Conservation (phyloP, 2,797 vertebrate species). For the Galagoides demidoff region DNA sequence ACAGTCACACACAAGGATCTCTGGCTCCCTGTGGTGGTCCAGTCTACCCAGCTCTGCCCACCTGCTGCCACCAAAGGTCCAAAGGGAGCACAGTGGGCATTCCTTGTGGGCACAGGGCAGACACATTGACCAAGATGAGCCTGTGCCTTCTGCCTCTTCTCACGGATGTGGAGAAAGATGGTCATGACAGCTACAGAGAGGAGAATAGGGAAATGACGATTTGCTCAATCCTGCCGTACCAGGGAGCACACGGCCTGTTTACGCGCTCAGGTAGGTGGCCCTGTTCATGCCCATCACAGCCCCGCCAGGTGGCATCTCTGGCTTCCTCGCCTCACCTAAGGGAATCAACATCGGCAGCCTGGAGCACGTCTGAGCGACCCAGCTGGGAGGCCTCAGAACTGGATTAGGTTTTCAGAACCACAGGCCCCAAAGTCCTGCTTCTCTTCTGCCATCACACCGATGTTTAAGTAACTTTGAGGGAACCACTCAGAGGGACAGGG, state of each 20-base stretch:
- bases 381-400: rapidly evolving
- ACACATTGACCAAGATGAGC: rapidly evolving
- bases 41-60: not conserved
- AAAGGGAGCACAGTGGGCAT: rapidly evolving
- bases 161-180: rapidly evolving
- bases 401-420: no score
- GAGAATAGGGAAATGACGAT: rapidly evolving
- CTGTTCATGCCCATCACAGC: rapidly evolving
- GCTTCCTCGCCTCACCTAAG: not conserved
- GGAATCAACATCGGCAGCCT: rapidly evolving
- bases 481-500: rapidly evolving
- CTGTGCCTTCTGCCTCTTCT: rapidly evolving
- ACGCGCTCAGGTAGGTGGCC: rapidly evolving
- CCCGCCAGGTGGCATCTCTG: rapidly evolving
- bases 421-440: not conserved
- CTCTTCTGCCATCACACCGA: rapidly evolving
- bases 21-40: rapidly evolving
- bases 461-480: not conserved
- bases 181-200: rapidly evolving
- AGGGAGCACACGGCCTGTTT: rapidly evolving
- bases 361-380: rapidly evolving
- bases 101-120: rapidly evolving
- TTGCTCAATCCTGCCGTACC: rapidly evolving
- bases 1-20: not conserved
- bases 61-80: rapidly evolving